Evolutionary conservation across 2,113 vertebrate species (phyloP).

Genomic region (Arizona elegans): DNA sequence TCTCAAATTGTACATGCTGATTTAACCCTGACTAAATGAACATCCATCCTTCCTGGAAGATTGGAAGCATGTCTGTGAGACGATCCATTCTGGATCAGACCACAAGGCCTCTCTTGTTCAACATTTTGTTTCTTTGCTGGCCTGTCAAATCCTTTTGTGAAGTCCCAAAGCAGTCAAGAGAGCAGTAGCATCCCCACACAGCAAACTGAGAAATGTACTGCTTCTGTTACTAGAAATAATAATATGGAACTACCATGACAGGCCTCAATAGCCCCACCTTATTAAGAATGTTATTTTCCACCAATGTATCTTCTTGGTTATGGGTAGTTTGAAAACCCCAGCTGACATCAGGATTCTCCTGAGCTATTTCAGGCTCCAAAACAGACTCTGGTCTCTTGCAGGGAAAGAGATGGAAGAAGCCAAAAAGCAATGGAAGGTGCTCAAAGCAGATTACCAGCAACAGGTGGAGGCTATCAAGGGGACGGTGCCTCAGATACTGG

Average conservation of each 20-base stretch:
- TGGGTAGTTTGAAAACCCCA: background rate
- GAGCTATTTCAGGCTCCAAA: background rate
- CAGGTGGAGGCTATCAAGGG: conserved; percentile 7
- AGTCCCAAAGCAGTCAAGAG: background rate
- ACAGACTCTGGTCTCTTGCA: background rate
- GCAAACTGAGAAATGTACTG: background rate
- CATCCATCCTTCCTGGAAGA: background rate
- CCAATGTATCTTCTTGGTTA: background rate
- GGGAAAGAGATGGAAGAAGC: conserved; percentile 11
- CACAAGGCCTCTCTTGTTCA: background rate
- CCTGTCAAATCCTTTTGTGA: background rate
- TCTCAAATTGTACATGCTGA: background rate
- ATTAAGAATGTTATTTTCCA: background rate
- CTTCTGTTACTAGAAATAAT: background rate
- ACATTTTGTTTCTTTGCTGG: background rate
- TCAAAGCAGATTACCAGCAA: conserved; percentile 23
- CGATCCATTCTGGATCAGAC: background rate
- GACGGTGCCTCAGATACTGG: background rate
- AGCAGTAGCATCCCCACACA: background rate
- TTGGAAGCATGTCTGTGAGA: background rate
- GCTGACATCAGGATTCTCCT: background rate
- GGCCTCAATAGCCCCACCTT: background rate
- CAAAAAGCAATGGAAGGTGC: conserved; percentile 20
- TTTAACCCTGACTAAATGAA: background rate
- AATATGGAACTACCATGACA: background rate